Base-by-base conservation (phyloP, 2,888 invertebrate species). In the Dasysyrphus albostriatus region DNA sequence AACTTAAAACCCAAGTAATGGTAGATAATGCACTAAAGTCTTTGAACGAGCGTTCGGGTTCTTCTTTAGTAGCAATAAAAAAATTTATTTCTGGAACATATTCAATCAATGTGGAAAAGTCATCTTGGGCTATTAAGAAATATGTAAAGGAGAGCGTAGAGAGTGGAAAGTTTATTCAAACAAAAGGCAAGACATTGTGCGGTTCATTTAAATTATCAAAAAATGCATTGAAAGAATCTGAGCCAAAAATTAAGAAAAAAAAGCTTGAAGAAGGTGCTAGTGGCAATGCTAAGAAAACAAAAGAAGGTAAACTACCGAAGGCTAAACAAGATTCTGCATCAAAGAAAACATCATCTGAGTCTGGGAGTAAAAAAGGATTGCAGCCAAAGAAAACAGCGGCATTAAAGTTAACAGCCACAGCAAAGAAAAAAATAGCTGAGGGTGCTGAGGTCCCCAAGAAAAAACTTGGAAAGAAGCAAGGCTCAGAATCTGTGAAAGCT, bases 51-150 rank as follows among this genome's bases (percentile, higher is more conserved):
- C 93, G 94, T 37, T 93, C 93, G 72, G 95, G 95, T 37, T 95
- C 95, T 0, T 95, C 95, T 0, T 89, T 92, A 87, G 93, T 91
- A 90, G 93, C 93, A 3, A 90, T 90, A 8, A 95, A 95, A 90
- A 95, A 95, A 89, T 95, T 94, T 90, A 94, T 96, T 65, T 91
- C 93, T 10, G 92, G 93, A 32, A 94, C 93, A 77, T 95, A 95
- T 93, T 94, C 94, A 81, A 93, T 95, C 7, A 95, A 95, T 89
- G 93, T 93, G 1, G 94, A 94, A 80, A 95, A 94, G 89, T 90
- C 94, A 59, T 93, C 94, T 1, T 93, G 93, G 2, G 95, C 94
- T 91, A 95, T 95, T 89, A 94, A 94, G 88, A 94, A 94, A 82
- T 95, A 94, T 88, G 89, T 95, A 83, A 95, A 94, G 90, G 90